Percentiles rank a stretch among this genome's conserved stretches.
phyloP scores from a whole-genome alignment of 1,140 invertebrate genomes.

The Ostrea denselamellosa region DNA sequence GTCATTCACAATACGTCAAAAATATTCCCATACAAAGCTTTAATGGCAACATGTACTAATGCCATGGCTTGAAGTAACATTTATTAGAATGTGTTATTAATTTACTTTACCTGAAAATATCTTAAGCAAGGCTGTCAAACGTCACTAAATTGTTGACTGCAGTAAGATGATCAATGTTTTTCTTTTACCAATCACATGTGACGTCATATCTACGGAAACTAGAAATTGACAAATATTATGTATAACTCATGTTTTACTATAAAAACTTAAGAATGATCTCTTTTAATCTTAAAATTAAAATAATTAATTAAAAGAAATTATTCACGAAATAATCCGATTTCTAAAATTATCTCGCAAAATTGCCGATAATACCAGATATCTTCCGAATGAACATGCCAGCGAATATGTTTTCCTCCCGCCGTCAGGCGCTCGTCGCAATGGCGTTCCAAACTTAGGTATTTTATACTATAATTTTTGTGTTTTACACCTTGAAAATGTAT shows the following conservation, averaged over 20 bases:
- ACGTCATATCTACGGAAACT: slow-evolving; percentile 19
- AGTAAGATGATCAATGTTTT: slow-evolving; percentile 31
- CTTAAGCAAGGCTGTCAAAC: background rate
- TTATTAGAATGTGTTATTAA: background rate
- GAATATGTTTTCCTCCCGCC: slow-evolving; percentile 24
- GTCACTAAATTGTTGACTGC: background rate
- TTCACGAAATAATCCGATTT: background rate
- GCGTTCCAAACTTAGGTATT: slow-evolving; percentile 33
- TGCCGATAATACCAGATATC: background rate
- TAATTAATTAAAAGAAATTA: no score
- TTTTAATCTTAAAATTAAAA: no score
- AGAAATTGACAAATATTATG: background rate
- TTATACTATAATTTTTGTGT: slow-evolving; percentile 31
- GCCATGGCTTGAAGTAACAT: background rate
- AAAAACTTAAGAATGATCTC: background rate
- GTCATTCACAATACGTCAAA: slow-evolving; percentile 29
- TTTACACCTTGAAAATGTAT: background rate
- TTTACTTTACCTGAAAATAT: background rate
- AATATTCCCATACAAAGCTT: background rate
- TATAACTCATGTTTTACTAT: background rate
- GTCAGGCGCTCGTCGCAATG: slow-evolving; percentile 25
- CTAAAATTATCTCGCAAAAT: slow-evolving; percentile 3
- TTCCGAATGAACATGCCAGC: background rate
- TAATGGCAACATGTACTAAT: background rate
- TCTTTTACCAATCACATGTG: slow-evolving; percentile 7